Evolutionary conservation across 2,888 invertebrate species (phyloP).

Genomic region (Beris chalybata): DNA sequence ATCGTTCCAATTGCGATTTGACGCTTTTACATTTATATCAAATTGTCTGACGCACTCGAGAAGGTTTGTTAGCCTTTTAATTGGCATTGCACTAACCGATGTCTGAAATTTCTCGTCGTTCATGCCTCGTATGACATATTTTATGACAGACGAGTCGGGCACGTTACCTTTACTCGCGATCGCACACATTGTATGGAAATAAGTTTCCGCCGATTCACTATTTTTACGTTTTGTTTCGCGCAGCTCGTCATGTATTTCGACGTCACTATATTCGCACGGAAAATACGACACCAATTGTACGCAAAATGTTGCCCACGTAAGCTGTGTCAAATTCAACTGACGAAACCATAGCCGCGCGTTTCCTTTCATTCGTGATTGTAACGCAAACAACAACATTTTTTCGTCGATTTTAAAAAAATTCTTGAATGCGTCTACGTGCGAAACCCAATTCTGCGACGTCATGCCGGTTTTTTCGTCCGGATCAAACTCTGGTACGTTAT

Average conservation of each 20-base stretch:
- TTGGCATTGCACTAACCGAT: not conserved
- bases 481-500: no score
- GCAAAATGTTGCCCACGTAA: no score
- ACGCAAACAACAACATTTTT: constrained; percentile 1
- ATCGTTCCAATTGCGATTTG: not conserved
- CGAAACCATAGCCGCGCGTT: no score
- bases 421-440: no score
- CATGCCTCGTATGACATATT: not conserved
- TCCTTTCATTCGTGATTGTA: not conserved
- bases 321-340: no score
- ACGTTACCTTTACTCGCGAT: not conserved
- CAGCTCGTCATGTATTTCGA: not conserved
- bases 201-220: constrained; percentile 1
- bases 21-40: not conserved
- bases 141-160: not conserved
- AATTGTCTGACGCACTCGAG: not conserved
- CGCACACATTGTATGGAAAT: not conserved
- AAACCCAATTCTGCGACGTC: no score
- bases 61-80: not conserved
- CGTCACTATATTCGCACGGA: no score
- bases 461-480: no score
- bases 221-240: not conserved
- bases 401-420: not conserved
- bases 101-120: not conserved
- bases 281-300: no score